Evolutionary conservation across 2,797 vertebrate genomes (phyloP), one percentile per base, ranked within the genome.

Genomic region (Melanotaenia parkinsoni): DNA sequence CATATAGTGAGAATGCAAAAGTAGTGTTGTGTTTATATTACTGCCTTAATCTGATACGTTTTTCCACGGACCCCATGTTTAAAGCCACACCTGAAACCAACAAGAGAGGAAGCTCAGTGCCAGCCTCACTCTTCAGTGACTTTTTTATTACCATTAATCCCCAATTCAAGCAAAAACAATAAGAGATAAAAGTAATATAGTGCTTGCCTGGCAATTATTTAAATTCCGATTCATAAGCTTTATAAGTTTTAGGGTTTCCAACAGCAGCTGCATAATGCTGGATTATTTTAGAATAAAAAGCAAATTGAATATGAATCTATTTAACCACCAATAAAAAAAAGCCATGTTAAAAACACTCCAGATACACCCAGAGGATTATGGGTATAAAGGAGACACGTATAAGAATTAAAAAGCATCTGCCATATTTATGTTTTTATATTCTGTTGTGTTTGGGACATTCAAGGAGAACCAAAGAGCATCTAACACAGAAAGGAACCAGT

Each of bases 121-220:
- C 81, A 72, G 76, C 84, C 80, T 79, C 81, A 67, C 1, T 77
- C 79, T 74, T 82, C 75, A 84, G 24, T 1, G 70, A 76, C 70
- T 64, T 32, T 33, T 45, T 1, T 24, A 8, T 59, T 14, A 43
- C 28, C 18, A 10, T 10, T 11, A 77, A 35, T 26, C 45, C 53
- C 33, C 0, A 37, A 20, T 8, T 24, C n/a, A 58, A n/a, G 35
- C 47, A 4, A 33, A 35, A 60, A 13, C 35, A 16, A 32, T 1
- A 43, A 11, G 2, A 18, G 26, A 58, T 20, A 8, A 20, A 9
- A 35, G 12, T 28, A 4, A 3, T 3, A 3, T 8, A 13, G 0
- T 7, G 32, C 40, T 70, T 71, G 8, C 1, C 6, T 22, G 16
- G 10, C 7, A 0, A 62, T 26, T 18, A 11, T 18, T 20, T 28